phyloP scores from a whole-genome alignment of 2,888 invertebrate genomes.

The Oscheius sp. region DNA sequence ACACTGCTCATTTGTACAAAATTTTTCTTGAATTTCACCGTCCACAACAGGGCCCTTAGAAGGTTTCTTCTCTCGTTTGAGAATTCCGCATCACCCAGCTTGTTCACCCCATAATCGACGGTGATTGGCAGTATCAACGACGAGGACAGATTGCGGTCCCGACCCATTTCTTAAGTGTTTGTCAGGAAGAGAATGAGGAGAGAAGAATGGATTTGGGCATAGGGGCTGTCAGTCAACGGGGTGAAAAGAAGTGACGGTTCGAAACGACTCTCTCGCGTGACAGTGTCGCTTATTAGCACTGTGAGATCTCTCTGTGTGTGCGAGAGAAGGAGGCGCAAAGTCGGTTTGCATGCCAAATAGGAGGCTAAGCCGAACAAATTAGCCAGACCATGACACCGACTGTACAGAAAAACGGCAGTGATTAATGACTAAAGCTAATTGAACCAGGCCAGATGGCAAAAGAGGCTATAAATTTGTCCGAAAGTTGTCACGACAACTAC shows the following conservation, averaged over 20 bases:
- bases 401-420: too few species aligned
- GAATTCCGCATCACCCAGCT: conserved; percentile 43
- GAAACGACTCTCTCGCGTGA: not conserved
- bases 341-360: conserved; percentile 30
- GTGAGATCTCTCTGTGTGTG: conserved; percentile 4
- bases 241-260: conserved; percentile 27
- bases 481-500: too few species aligned
- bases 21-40: conserved; percentile 52
- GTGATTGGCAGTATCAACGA: conserved; percentile 25
- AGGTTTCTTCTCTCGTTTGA: conserved; percentile 40
- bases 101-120: conserved; percentile 22
- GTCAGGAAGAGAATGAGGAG: not conserved
- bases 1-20: conserved; percentile 49
- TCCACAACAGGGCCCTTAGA: conserved; percentile 45
- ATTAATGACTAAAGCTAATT: too few species aligned
- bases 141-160: conserved; percentile 16
- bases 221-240: conserved; percentile 3
- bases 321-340: conserved; percentile 8
- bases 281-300: conserved; percentile 22
- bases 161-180: conserved; percentile 9
- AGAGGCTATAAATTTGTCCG: too few species aligned
- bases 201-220: not conserved
- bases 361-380: not conserved
- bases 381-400: too few species aligned
- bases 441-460: too few species aligned